phyloP scores from a whole-genome alignment of 2,888 invertebrate genomes.

The Abscondita cerata region DNA sequence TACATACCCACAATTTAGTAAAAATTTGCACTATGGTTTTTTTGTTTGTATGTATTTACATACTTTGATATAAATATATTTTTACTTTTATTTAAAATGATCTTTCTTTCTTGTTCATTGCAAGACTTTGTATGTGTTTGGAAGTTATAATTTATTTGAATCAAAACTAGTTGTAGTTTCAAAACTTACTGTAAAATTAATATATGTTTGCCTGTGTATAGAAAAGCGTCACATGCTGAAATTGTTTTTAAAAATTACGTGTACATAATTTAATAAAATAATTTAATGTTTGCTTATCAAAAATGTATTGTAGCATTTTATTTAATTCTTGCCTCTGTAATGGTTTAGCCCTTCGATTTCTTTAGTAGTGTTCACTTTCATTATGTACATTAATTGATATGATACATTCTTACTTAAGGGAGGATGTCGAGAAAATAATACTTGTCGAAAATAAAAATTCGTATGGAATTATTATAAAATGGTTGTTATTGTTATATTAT shows the following conservation, averaged over 20 bases:
- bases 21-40: constrained; percentile 49
- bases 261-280: constrained; percentile 33
- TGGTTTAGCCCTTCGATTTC: constrained; percentile 43
- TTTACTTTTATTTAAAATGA: constrained; percentile 51
- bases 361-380: constrained; percentile 38
- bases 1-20: constrained; percentile 50
- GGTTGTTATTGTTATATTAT: constrained; percentile 44
- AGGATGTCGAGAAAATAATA: constrained; percentile 53
- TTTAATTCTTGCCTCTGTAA: constrained; percentile 53
- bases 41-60: constrained; percentile 55
- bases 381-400: constrained; percentile 44
- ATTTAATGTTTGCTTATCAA: constrained; percentile 40
- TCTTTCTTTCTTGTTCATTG: constrained; percentile 43
- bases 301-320: constrained; percentile 38
- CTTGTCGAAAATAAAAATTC: constrained; percentile 55
- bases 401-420: constrained; percentile 42
- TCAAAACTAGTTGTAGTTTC: constrained; percentile 24
- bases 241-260: constrained; percentile 25
- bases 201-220: constrained; percentile 41
- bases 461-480: constrained; percentile 49
- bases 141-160: constrained; percentile 25
- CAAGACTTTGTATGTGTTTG: constrained; percentile 27
- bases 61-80: constrained; percentile 57
- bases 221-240: constrained; percentile 33
- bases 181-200: constrained; percentile 30